Conservation (phyloP, 2,797 vertebrate species). For the Myotis pilosus region DNA sequence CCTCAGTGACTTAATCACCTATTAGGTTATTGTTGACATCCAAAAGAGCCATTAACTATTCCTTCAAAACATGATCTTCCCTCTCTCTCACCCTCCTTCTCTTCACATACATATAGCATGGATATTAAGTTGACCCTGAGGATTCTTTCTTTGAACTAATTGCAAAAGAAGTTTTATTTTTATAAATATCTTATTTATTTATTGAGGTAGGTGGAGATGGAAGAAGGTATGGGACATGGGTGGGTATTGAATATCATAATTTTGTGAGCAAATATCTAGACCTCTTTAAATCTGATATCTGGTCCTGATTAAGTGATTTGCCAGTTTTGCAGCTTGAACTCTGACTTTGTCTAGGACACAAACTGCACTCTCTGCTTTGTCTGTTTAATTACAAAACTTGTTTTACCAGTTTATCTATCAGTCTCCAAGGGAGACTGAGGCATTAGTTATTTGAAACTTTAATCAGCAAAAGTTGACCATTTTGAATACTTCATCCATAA, state of each 20-base stretch:
- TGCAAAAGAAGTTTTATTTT: neutral
- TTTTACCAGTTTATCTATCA: neutral
- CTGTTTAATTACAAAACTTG: neutral
- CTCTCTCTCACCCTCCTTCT: neutral
- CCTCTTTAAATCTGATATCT: neutral
- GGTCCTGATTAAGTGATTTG: neutral
- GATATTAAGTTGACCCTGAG: neutral
- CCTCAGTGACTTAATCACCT: neutral
- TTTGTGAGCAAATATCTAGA: neutral
- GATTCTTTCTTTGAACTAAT: neutral
- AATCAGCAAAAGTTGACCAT: slow-evolving; percentile 9
- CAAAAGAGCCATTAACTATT: neutral
- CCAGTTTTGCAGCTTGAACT: neutral
- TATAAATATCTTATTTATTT: neutral
- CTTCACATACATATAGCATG: neutral
- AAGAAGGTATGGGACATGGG: neutral
- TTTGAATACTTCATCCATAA: neutral
- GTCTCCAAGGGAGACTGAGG: neutral
- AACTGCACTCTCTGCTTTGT: neutral
- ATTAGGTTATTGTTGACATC: neutral
- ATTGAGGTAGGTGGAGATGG: neutral
- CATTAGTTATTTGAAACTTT: slow-evolving; percentile 32
- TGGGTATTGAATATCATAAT: neutral
- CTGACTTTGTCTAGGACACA: neutral
- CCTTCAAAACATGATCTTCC: neutral